A percentile compares a stretch with the other conserved stretches of the same genome.
These are phyloP conservation scores for Goniozus legneri DNA, from an alignment of 1,140 invertebrate species.

Conservation along the genomic window DNA sequence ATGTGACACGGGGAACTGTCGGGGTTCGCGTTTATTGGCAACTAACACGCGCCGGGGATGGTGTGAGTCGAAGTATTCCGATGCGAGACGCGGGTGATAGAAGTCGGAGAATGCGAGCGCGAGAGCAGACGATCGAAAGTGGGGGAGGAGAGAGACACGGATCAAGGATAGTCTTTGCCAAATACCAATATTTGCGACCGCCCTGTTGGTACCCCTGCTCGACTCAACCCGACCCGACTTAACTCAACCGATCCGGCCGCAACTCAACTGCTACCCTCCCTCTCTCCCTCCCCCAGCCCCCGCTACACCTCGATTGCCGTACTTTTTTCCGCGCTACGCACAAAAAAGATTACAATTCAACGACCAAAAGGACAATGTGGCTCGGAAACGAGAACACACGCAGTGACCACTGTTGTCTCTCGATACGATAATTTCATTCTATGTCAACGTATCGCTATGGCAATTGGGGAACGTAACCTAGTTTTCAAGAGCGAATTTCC, in stretches of 20 bases:
- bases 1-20: no score
- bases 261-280: constrained; percentile 26
- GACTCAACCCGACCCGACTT: constrained; percentile 43
- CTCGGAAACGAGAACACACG: no score
- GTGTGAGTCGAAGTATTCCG: background rate
- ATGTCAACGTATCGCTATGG: no score
- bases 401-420: no score
- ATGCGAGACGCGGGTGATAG: constrained; percentile 9
- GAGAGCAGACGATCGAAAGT: constrained; percentile 13
- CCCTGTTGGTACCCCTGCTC: constrained; percentile 52
- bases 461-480: no score
- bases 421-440: no score
- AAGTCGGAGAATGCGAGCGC: constrained; percentile 26
- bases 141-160: constrained; percentile 44
- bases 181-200: constrained; percentile 56
- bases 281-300: constrained; percentile 12
- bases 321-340: no score
- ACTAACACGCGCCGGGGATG: background rate
- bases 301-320: constrained; percentile 12
- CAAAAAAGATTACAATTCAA: no score
- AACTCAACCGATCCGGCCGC: constrained; percentile 41
- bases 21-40: background rate
- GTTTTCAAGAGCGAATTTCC: no score
- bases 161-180: constrained; percentile 56
- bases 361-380: no score